Conservation (phyloP, 2,888 invertebrate species). For the Proisotoma minuta region DNA sequence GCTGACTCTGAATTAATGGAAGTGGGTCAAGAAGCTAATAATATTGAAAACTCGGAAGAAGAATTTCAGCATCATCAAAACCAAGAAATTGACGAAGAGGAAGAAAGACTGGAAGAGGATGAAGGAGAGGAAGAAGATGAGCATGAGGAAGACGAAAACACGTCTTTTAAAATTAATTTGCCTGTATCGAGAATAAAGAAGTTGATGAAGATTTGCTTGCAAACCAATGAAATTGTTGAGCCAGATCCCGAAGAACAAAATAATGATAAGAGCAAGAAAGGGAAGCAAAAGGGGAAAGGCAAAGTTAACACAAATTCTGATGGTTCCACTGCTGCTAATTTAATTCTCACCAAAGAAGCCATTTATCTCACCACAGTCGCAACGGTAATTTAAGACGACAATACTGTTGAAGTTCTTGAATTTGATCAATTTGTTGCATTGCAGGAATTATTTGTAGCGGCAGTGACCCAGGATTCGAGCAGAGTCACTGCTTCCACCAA, state of each 20-base stretch:
- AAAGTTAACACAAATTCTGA: slow-evolving; percentile 2
- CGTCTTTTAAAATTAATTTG: not conserved
- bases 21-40: too few relatives aligned
- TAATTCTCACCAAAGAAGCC: slow-evolving; percentile 20
- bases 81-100: too few relatives aligned
- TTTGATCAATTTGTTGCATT: not conserved
- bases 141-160: slow-evolving; percentile 11
- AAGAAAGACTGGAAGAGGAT: too few relatives aligned
- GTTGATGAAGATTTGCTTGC: slow-evolving; percentile 19
- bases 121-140: not conserved
- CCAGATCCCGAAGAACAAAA: not conserved
- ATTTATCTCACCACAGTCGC: slow-evolving; percentile 18
- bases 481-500: slow-evolving; percentile 20
- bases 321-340: not conserved
- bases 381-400: slow-evolving; percentile 10
- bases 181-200: slow-evolving; percentile 13
- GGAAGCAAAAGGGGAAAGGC: not conserved
- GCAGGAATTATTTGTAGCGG: slow-evolving; percentile 32
- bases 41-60: too few relatives aligned
- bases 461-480: slow-evolving; percentile 22
- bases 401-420: not conserved
- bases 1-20: too few relatives aligned
- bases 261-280: not conserved
- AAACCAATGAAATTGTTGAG: slow-evolving; percentile 3
- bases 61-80: too few relatives aligned